phyloP scores from a whole-genome alignment of 2,113 vertebrate genomes.

The Tiliqua scincoides region DNA sequence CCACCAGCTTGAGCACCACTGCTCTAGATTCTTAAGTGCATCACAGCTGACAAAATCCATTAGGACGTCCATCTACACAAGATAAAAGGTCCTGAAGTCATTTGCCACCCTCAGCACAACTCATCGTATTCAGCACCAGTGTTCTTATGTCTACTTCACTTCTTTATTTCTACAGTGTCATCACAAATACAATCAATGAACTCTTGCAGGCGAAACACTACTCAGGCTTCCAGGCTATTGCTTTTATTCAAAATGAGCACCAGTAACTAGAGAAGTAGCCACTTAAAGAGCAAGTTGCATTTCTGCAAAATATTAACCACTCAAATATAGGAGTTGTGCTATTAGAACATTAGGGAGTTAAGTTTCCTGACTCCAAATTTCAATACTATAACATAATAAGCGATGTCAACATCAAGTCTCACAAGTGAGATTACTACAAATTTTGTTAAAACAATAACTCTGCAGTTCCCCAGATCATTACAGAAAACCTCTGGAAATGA shows the following conservation, averaged over 20 bases:
- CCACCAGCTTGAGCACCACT: too few relatives aligned
- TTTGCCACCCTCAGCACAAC: constrained; percentile 52
- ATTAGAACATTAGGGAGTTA: not conserved
- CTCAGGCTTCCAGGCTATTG: constrained; percentile 61
- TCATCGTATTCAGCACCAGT: constrained; percentile 53
- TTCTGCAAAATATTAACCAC: constrained; percentile 44
- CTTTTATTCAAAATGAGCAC: constrained; percentile 45
- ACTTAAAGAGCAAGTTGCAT: constrained; percentile 50
- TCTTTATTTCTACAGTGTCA: constrained; percentile 58
- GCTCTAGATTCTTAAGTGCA: constrained; percentile 62
- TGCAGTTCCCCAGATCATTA: not conserved
- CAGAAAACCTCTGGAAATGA: not conserved
- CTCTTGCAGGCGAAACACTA: constrained; percentile 65
- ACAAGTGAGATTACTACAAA: not conserved
- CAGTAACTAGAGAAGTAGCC: constrained; percentile 48
- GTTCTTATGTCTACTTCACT: constrained; percentile 58
- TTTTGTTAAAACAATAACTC: not conserved
- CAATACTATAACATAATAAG: constrained; percentile 4
- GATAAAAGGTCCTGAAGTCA: constrained; percentile 58
- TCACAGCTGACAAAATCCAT: constrained; percentile 70
- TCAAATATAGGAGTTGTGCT: constrained; percentile 32
- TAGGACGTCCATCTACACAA: constrained; percentile 67
- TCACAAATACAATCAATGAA: constrained; percentile 72
- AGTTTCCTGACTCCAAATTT: not conserved
- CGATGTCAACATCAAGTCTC: not conserved